Evolutionary conservation across 2,888 invertebrate genomes (phyloP), one percentile per base, ranked within the genome.

Genomic region (Torymus auratus): DNA sequence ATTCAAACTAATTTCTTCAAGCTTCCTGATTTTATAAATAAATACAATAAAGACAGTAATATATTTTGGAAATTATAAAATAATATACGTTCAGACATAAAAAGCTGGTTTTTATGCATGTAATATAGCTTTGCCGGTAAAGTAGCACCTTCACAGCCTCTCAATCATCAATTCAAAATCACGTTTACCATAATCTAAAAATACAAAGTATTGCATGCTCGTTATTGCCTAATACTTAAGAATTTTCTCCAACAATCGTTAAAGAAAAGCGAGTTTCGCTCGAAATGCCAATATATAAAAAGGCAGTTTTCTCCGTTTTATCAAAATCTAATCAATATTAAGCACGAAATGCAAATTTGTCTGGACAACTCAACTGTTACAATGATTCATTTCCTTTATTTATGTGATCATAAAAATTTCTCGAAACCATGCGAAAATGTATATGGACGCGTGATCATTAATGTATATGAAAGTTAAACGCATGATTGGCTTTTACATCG

Each of bases 131-230:
- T 3, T 1, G 10, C 20, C 52, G 13, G 15, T 70, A 65, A 77
- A 23, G 64, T 41, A 50, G 10, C 52, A 52, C 28, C 15, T 15
- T 52, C 28, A 70, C 78, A 70, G 62, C 28, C 64, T 17, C 58
- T 65, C 55, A 41, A 56, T 58, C 23, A 64, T 77, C 12, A 50
- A 55, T 56, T 64, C 20, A 55, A 62, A 62, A 68, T 68, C 15
- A 69, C 69, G 28, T 55, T 73, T 52, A 61, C 58, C 70, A 60
- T 41, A 70, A 61, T 68, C 69, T 76, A 53, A 76, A 76, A 60
- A n/a, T 72, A 78, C 17, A 67, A 78, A 71, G 53, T 78, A 78
- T 78, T 78, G 78, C 71, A 72, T 72, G 17, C n/a, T 41, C 41
- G 41, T 65, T 56, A 71, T 78, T 78, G 71, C 52, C 17, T 15